Percentiles rank a stretch among this genome's conserved stretches.
phyloP scores from a whole-genome alignment of 2,797 vertebrate species.

The Etheostoma nigrum region DNA sequence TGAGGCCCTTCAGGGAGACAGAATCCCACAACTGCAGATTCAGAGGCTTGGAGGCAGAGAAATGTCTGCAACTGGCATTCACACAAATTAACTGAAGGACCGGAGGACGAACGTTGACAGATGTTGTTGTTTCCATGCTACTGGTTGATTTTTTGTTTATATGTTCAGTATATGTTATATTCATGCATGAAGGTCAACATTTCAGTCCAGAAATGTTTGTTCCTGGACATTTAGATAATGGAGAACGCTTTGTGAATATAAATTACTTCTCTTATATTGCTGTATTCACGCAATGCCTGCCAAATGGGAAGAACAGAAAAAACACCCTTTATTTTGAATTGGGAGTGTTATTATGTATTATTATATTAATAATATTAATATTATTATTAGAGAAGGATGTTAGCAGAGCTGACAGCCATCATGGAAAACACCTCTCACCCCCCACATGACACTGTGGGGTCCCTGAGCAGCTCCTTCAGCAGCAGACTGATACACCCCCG shows the following conservation, averaged over 20 bases:
- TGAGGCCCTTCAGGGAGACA: slow-evolving; percentile 39
- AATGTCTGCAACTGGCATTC: slow-evolving; percentile 15
- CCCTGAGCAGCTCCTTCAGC: no score
- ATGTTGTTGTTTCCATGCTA: neutral
- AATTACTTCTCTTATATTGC: neutral
- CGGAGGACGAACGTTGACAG: neutral
- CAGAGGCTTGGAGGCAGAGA: slow-evolving; percentile 12
- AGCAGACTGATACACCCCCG: no score
- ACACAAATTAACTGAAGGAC: neutral
- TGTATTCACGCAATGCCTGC: neutral
- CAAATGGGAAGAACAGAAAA: neutral
- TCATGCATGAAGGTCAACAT: neutral
- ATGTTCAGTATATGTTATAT: neutral
- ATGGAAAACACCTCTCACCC: no score
- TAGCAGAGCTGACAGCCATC: no score
- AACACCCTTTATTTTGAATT: neutral
- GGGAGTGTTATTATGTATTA: neutral
- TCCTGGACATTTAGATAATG: no score
- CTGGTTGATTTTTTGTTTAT: neutral
- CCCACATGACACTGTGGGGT: no score
- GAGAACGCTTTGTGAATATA: neutral
- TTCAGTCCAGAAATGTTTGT: neutral
- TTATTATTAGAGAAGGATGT: no score
- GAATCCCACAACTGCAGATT: slow-evolving; percentile 30
- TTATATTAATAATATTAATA: no score